Conservation (phyloP, 2,888 invertebrate species). For the Lysandra bellargus region DNA sequence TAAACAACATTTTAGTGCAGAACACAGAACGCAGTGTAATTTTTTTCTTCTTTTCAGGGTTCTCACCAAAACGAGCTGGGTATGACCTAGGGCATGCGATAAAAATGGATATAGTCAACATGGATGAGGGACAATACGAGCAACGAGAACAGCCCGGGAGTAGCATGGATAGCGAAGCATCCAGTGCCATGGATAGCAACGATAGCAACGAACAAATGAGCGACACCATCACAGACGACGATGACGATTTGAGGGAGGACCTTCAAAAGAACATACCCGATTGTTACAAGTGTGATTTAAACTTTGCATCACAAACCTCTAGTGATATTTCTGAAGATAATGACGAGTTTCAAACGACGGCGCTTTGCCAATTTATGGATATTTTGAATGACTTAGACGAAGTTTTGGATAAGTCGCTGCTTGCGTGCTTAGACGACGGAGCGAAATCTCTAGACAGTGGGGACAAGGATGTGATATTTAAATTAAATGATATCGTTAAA, state of each 20-base stretch:
- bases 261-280: slow-evolving; percentile 71
- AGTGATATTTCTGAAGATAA: slow-evolving; percentile 60
- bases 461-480: slow-evolving; percentile 74
- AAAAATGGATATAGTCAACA: slow-evolving; percentile 72
- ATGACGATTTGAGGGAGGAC: slow-evolving; percentile 69
- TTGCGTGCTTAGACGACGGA: slow-evolving; percentile 68
- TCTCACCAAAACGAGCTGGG: slow-evolving; percentile 58
- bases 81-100: slow-evolving; percentile 75
- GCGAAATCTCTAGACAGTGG: slow-evolving; percentile 65
- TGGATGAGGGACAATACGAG: slow-evolving; percentile 68
- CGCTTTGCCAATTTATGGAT: slow-evolving; percentile 76
- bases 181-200: slow-evolving; percentile 59
- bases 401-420: slow-evolving; percentile 77
- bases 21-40: slow-evolving; percentile 38
- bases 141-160: slow-evolving; percentile 62
- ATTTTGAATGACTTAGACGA: slow-evolving; percentile 81
- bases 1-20: slow-evolving; percentile 39
- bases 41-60: slow-evolving; percentile 63
- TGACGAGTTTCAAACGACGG: slow-evolving; percentile 74
- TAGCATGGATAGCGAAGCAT: slow-evolving; percentile 65
- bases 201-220: slow-evolving; percentile 58
- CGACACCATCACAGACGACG: slow-evolving; percentile 65
- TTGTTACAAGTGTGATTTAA: slow-evolving; percentile 73
- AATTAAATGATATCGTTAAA: slow-evolving; percentile 62
- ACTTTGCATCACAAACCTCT: slow-evolving; percentile 66